A percentile compares a stretch with the other conserved stretches of the same genome.
Evolutionary conservation across 2,113 vertebrate species (phyloP).

Genomic region (Mesembrinibis cayennensis): DNA sequence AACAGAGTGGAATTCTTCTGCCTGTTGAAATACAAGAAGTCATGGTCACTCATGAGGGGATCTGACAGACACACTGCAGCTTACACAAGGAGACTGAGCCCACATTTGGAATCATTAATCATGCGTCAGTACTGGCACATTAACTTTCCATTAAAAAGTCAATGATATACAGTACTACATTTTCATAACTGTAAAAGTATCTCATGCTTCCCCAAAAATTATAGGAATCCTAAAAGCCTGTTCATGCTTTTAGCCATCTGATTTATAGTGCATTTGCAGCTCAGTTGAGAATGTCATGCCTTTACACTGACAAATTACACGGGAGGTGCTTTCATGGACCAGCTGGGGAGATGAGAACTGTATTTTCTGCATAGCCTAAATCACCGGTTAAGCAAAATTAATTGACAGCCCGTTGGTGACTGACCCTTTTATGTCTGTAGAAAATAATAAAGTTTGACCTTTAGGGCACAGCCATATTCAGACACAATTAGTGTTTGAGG

Average conservation of each 20-base stretch:
- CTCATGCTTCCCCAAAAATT: not conserved
- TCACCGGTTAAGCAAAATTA: slow-evolving; percentile 10
- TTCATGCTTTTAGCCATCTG: slow-evolving; percentile 38
- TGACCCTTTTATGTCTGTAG: not conserved
- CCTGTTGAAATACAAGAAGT: slow-evolving; percentile 73
- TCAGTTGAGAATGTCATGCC: slow-evolving; percentile 13
- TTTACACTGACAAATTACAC: slow-evolving; percentile 21
- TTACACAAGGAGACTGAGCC: not conserved
- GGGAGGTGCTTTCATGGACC: not conserved
- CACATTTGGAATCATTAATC: slow-evolving; percentile 30
- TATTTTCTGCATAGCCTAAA: not conserved
- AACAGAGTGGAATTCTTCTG: slow-evolving; percentile 95
- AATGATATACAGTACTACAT: slow-evolving; percentile 4
- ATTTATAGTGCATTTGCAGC: slow-evolving; percentile 43
- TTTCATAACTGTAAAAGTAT: slow-evolving; percentile 56
- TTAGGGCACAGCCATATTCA: not conserved
- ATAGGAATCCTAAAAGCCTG: slow-evolving; percentile 34
- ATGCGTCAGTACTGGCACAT: not conserved
- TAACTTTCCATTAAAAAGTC: slow-evolving; percentile 49
- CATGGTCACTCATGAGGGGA: not conserved
- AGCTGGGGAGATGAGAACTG: slow-evolving; percentile 16
- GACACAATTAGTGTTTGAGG: not conserved
- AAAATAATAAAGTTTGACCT: not conserved
- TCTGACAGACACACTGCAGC: not conserved
- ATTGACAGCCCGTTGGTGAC: not conserved